These are phyloP conservation scores for Auanema freiburgensis DNA, from an alignment of 2,888 invertebrate species.

Conservation along the genomic window DNA sequence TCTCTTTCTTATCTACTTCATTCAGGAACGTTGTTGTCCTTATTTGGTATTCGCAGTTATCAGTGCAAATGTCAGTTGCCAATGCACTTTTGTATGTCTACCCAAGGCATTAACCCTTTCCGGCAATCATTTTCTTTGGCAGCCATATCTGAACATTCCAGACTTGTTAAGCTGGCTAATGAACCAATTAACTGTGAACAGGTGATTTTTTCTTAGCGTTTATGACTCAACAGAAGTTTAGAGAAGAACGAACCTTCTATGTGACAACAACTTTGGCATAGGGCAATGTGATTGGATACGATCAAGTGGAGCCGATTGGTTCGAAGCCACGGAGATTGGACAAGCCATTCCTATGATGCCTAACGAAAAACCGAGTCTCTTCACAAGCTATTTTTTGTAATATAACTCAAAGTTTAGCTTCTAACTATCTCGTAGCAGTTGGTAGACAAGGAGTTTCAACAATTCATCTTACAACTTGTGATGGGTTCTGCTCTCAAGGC, in stretches of 20 bases:
- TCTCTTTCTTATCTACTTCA: neutral
- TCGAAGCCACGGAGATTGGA: constrained; percentile 17
- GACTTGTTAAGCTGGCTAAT: constrained; percentile 9
- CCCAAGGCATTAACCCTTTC: constrained; percentile 5
- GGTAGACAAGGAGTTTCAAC: constrained; percentile 22
- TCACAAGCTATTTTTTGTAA: neutral
- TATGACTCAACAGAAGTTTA: neutral
- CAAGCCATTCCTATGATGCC: too few relatives aligned
- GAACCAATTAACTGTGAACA: neutral
- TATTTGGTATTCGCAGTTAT: constrained; percentile 48
- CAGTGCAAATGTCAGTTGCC: constrained; percentile 41
- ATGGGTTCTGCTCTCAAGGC: constrained; percentile 29
- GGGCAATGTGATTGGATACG: constrained; percentile 31
- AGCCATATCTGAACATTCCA: constrained; percentile 22
- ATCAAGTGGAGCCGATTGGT: constrained; percentile 38
- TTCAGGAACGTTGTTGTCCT: constrained; percentile 44
- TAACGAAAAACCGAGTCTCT: too few relatives aligned
- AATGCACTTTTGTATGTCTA: constrained; percentile 27
- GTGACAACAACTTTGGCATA: constrained; percentile 21
- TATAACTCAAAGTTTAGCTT: constrained; percentile 15
- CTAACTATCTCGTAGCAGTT: constrained; percentile 28
- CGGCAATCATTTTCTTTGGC: constrained; percentile 20
- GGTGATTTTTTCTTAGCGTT: neutral
- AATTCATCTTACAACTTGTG: constrained; percentile 28
- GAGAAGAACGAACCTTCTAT: neutral